Conservation (phyloP, 2,888 invertebrate species). For the Tanypteryx hageni region DNA sequence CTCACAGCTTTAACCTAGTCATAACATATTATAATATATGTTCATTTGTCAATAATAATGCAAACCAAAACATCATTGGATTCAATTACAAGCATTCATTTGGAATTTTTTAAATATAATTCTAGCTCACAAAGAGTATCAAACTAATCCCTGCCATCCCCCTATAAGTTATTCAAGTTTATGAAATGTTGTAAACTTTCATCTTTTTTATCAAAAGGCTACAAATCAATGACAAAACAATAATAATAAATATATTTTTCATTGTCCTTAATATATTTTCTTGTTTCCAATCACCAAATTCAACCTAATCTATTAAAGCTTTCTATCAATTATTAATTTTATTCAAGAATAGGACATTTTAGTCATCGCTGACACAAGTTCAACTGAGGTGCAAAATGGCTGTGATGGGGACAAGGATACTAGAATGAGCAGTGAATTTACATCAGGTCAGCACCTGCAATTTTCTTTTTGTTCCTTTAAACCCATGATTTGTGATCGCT, state of each 20-base stretch:
- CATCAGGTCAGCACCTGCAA: not conserved
- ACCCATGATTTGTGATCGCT: not conserved
- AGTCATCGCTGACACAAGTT: slow-evolving; percentile 41
- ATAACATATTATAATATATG: too few species aligned
- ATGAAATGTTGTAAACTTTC: slow-evolving; percentile 47
- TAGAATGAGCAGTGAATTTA: slow-evolving; percentile 20
- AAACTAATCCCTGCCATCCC: slow-evolving; percentile 31
- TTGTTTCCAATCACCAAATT: slow-evolving; percentile 31
- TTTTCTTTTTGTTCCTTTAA: not conserved
- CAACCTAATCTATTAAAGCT: slow-evolving; percentile 57
- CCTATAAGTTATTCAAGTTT: slow-evolving; percentile 22
- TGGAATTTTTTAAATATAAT: not conserved
- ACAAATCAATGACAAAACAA: slow-evolving; percentile 39
- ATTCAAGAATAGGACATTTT: slow-evolving; percentile 38
- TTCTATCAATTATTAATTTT: slow-evolving; percentile 44
- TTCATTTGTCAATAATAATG: not conserved
- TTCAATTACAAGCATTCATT: not conserved
- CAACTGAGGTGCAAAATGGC: slow-evolving; percentile 60
- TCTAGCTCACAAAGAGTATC: not conserved
- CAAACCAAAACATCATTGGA: too few species aligned
- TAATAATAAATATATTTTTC: slow-evolving; percentile 38
- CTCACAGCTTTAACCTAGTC: too few species aligned
- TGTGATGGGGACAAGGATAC: slow-evolving; percentile 49
- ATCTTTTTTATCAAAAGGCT: slow-evolving; percentile 48
- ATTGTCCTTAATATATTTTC: not conserved